Percentiles rank a stretch among this genome's conserved stretches.
Evolutionary conservation across 2,888 invertebrate species (phyloP).

Genomic region (Pyrrhia umbra): DNA sequence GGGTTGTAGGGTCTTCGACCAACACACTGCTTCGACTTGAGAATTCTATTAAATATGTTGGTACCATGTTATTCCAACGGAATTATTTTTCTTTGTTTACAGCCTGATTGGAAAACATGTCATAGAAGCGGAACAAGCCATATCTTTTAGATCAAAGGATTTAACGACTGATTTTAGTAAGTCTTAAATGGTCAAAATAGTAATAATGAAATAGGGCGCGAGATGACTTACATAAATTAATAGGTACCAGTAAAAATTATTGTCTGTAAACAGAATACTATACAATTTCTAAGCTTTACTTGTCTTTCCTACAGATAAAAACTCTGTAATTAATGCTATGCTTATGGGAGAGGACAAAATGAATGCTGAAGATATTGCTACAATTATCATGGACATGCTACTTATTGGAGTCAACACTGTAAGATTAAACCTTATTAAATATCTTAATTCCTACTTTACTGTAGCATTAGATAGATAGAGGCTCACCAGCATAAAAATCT

Average conservation of each 20-base stretch:
- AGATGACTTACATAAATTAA: too few species aligned
- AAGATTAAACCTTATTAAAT: slow-evolving; percentile 46
- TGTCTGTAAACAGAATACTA: too few species aligned
- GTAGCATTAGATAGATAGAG: too few species aligned
- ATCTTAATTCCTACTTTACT: too few species aligned
- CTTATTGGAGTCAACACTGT: slow-evolving; percentile 92
- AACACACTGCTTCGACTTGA: too few species aligned
- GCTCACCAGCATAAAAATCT: too few species aligned
- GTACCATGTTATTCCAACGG: too few species aligned
- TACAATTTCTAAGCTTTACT: neutral
- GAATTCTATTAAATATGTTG: too few species aligned
- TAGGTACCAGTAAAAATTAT: too few species aligned
- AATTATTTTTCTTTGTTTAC: slow-evolving; percentile 56
- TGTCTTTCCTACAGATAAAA: slow-evolving; percentile 42
- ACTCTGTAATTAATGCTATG: slow-evolving; percentile 88
- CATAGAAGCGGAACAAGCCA: slow-evolving; percentile 83
- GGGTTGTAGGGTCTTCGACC: too few species aligned
- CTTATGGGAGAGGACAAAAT: slow-evolving; percentile 89
- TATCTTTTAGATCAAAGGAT: slow-evolving; percentile 66
- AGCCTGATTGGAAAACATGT: slow-evolving; percentile 91
- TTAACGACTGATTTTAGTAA: slow-evolving; percentile 62
- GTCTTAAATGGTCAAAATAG: slow-evolving; percentile 30
- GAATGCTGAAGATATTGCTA: slow-evolving; percentile 91
- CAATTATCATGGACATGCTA: slow-evolving; percentile 92
- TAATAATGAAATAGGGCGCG: too few species aligned